A percentile compares a stretch with the other conserved stretches of the same genome.
Conservation (phyloP, 92 coral and sea anemone genomes). For the Pocillopora meandrina region DNA sequence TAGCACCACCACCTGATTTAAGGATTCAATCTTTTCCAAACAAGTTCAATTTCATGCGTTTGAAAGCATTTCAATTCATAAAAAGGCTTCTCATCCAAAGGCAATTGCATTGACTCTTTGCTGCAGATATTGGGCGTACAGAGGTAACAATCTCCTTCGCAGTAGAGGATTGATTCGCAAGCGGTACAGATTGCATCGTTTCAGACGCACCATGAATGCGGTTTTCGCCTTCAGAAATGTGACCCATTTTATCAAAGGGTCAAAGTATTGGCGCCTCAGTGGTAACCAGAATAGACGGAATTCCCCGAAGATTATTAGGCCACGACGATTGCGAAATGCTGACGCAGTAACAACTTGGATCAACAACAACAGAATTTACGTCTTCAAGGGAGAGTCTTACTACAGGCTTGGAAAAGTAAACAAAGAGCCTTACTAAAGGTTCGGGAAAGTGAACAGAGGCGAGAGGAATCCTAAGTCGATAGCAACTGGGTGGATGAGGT, state of each 20-base stretch:
- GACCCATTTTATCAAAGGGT: not conserved
- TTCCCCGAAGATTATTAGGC: not conserved
- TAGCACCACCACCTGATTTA: too few species aligned
- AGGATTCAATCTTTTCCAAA: too few species aligned
- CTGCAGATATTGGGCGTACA: slow-evolving; percentile 1
- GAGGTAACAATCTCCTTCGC: not conserved
- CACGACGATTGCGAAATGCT: not conserved
- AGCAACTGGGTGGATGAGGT: not conserved
- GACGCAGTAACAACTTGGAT: slow-evolving; percentile 53
- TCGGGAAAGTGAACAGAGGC: not conserved
- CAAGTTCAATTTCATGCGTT: too few species aligned
- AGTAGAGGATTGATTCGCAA: not conserved
- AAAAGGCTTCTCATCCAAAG: not conserved
- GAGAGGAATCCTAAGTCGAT: not conserved
- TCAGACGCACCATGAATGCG: not conserved
- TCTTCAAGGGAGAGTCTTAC: slow-evolving; percentile 31
- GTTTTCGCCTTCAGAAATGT: not conserved
- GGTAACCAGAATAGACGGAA: slow-evolving; percentile 1
- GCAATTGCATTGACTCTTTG: not conserved
- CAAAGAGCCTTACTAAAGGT: too few species aligned
- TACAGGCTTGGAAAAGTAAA: not conserved
- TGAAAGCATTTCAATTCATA: not conserved
- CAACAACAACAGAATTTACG: slow-evolving; percentile 27
- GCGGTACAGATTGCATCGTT: not conserved
- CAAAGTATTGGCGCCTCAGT: slow-evolving; percentile 28